Base-by-base conservation (phyloP, 2,888 invertebrate species). In the Tryphoninae sp. region DNA sequence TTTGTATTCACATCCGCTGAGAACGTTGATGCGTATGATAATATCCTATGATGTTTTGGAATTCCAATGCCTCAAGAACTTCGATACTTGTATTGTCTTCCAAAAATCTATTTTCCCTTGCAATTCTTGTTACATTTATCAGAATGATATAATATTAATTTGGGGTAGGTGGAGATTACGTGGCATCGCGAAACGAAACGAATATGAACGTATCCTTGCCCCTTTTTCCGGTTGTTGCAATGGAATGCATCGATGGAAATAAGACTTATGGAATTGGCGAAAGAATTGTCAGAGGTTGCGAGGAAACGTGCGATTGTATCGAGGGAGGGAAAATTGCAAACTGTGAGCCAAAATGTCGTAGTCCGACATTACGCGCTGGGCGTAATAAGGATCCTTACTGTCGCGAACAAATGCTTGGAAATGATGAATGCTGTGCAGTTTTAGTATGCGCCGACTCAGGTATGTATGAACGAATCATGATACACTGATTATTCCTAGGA, bases 221-320 rank as follows among this genome's bases (percentile, higher is more conserved):
- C 0, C 62, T 86, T 6, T 42, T 87, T 13, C 82, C 86, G 6
- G 55, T 74, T 13, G 71, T 49, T 22, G 49, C 77, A 16, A 59
- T 78, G 11, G 58, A 80, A 9, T 91, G 91, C 77, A 64, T 84
- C 9, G 89, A 90, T 0, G 88, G 85, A 8, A 90, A 90, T 71
- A 85, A 83, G 68, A 93, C 93, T 1, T 94, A 94, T 83, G 91
- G 92, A 68, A 91, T 95, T 69, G 97, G 97, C 1, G 95, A 96
- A 85, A 94, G 93, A 84, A 93, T 96, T 85, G 94, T 95, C 80
- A 94, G 95, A 53, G 96, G 94, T 59, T 97, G 97, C 88, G 96
- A 97, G 76, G 96, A 96, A 83, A 93, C 94, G 1, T 97, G 97
- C 89, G 95, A 95, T 26, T 97, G 97, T 88, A 92, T 93, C 26